A percentile compares a stretch with the other conserved stretches of the same genome.
phyloP scores from a whole-genome alignment of 30 jellyfish, hydroid and myxozoan species.

The Sanderia malayensis region DNA sequence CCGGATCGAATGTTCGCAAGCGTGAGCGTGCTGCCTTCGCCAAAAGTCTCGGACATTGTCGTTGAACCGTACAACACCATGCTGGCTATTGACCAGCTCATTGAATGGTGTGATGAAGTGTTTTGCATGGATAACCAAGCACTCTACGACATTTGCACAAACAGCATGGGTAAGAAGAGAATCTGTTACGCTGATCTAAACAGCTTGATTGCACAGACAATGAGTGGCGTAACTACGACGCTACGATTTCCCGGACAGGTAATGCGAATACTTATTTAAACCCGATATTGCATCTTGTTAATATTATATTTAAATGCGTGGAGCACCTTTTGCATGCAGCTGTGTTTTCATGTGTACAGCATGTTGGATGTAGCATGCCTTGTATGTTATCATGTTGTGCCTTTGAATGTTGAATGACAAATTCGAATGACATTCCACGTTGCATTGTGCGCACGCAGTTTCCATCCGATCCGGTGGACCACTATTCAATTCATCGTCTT shows the following conservation, averaged over 20 bases:
- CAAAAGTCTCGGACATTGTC: slow-evolving; percentile 95
- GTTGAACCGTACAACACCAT: slow-evolving; percentile 97
- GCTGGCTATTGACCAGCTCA: slow-evolving; percentile 77
- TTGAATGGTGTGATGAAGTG: slow-evolving; percentile 86
- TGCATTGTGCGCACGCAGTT: too few species aligned
- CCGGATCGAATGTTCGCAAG: slow-evolving; percentile 87
- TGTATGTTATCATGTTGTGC: too few species aligned
- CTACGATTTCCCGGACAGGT: slow-evolving; percentile 99
- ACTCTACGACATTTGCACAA: slow-evolving; percentile 75
- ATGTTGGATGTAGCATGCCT: too few species aligned
- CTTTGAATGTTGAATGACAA: too few species aligned
- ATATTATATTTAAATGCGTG: too few species aligned
- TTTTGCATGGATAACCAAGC: slow-evolving; percentile 99
- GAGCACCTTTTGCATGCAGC: too few species aligned
- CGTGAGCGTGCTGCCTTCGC: slow-evolving; percentile 96
- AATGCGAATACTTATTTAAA: too few species aligned
- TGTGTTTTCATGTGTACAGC: too few species aligned
- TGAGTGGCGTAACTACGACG: slow-evolving; percentile 96
- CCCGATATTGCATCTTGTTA: too few species aligned
- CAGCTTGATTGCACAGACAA: slow-evolving; percentile 67
- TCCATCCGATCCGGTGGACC: too few species aligned
- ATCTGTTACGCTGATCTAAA: slow-evolving; percentile 71
- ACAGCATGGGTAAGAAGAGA: slow-evolving; percentile 44
- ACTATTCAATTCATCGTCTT: too few species aligned
- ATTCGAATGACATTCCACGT: too few species aligned